A percentile compares a stretch with the other conserved stretches of the same genome.
Evolutionary conservation across 2,888 invertebrate genomes (phyloP).

Genomic region (Cyclophora albipunctata): DNA sequence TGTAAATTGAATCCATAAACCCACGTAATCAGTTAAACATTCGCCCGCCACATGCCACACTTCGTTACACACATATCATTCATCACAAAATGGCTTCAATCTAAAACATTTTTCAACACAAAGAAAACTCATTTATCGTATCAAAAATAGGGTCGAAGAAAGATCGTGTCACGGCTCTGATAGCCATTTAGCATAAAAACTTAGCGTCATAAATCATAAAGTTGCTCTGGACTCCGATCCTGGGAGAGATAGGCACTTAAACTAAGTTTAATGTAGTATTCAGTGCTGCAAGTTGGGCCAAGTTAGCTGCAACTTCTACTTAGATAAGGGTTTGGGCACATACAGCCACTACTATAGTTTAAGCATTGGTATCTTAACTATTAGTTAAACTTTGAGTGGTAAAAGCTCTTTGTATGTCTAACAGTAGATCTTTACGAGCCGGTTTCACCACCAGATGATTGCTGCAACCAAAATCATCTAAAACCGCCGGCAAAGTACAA

Average conservation of each 20-base stretch:
- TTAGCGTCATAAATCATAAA: constrained; percentile 45
- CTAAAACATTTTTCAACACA: too few relatives aligned
- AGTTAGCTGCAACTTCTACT: constrained; percentile 30
- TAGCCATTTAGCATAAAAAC: constrained; percentile 30
- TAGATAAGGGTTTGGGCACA: constrained; percentile 6
- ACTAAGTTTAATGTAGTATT: constrained; percentile 40
- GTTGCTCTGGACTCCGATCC: constrained; percentile 28
- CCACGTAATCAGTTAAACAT: too few relatives aligned
- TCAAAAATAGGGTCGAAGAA: constrained; percentile 20
- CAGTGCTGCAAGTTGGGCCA: constrained; percentile 31
- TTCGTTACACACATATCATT: too few relatives aligned
- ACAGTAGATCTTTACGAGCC: neutral
- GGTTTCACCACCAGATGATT: neutral
- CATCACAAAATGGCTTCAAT: too few relatives aligned
- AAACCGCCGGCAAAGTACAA: too few relatives aligned
- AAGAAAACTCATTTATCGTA: constrained; percentile 14
- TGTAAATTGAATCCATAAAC: too few relatives aligned
- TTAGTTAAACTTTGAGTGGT: neutral
- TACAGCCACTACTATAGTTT: neutral
- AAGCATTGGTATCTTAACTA: neutral
- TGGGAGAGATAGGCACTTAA: constrained; percentile 36
- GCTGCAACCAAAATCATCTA: too few relatives aligned
- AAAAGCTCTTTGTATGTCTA: neutral
- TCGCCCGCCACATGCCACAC: too few relatives aligned
- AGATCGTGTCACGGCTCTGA: constrained; percentile 12